A percentile compares a stretch with the other conserved stretches of the same genome.
Evolutionary conservation across 53 echinoderm and acorn worm species (phyloP).

Genomic region (Holothuria scabra): DNA sequence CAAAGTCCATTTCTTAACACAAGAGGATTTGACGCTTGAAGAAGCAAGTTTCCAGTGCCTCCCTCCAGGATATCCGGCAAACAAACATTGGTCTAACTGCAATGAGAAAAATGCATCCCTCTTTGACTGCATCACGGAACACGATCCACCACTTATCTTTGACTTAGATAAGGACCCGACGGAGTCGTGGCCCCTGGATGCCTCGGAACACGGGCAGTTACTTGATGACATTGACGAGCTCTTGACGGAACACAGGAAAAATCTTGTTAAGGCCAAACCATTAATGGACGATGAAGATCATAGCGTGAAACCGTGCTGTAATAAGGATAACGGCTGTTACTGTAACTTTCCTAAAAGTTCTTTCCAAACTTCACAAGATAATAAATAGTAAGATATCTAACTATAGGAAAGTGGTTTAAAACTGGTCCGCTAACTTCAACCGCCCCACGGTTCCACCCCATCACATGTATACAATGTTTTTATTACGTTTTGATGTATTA

Average conservation of each 20-base stretch:
- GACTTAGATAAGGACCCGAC: slow-evolving; percentile 75
- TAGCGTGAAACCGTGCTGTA: slow-evolving; percentile 10
- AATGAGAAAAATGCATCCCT: slow-evolving; percentile 45
- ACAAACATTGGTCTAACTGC: slow-evolving; percentile 48
- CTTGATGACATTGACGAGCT: not conserved
- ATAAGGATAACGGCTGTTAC: not conserved
- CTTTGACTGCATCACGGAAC: not conserved
- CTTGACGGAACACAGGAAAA: not conserved
- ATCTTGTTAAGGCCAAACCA: not conserved
- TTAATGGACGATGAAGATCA: not conserved
- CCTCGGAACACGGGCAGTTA: slow-evolving; percentile 9
- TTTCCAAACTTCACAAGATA: too few relatives aligned
- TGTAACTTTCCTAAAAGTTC: not conserved
- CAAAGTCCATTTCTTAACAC: slow-evolving; percentile 81
- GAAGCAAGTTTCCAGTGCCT: slow-evolving; percentile 31
- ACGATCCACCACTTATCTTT: slow-evolving; percentile 52
- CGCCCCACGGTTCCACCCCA: too few relatives aligned
- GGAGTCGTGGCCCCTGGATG: slow-evolving; percentile 47
- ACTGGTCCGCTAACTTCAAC: too few relatives aligned
- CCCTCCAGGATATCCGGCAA: slow-evolving; percentile 46
- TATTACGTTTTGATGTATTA: too few relatives aligned
- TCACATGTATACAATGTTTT: too few relatives aligned
- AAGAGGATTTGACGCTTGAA: slow-evolving; percentile 27
- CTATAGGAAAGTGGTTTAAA: too few relatives aligned
- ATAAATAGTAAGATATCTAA: too few relatives aligned